These are phyloP conservation scores for Halichoeres trimaculatus DNA, from an alignment of 2,113 vertebrate species.

Conservation along the genomic window DNA sequence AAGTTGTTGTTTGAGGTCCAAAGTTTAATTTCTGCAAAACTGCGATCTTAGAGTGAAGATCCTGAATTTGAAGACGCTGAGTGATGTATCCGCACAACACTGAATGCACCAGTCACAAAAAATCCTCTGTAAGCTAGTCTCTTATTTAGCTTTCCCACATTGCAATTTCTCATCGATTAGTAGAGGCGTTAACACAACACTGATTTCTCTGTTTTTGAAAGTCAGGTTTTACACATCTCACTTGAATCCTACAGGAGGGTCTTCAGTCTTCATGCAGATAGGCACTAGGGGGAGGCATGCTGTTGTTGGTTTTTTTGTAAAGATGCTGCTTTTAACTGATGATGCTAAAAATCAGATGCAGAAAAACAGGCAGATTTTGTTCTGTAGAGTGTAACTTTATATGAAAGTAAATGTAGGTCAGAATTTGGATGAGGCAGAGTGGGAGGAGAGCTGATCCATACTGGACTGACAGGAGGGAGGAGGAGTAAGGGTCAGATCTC, in stretches of 20 bases:
- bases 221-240: not conserved
- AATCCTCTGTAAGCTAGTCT: not conserved
- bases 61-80: not conserved
- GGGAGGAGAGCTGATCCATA: constrained; percentile 18
- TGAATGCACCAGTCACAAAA: not conserved
- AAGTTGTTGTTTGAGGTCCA: not conserved
- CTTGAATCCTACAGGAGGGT: not conserved
- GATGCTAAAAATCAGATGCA: constrained; percentile 4
- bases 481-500: not conserved
- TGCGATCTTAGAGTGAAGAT: not conserved
- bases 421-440: constrained; percentile 14
- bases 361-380: not conserved
- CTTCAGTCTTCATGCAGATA: constrained; percentile 34
- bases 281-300: constrained; percentile 66
- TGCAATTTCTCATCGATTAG: not conserved
- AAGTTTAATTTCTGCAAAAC: not conserved
- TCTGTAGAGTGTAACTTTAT: not conserved
- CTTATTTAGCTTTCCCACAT: not conserved
- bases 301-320: constrained; percentile 52
- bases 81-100: not conserved
- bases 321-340: constrained; percentile 54
- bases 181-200: not conserved
- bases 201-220: constrained; percentile 3
- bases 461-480: constrained; percentile 28
- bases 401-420: constrained; percentile 21